Evolutionary conservation across 2,888 invertebrate species (phyloP), one percentile per base, ranked within the genome.

Genomic region (Spatulosminthurus flaviceps): DNA sequence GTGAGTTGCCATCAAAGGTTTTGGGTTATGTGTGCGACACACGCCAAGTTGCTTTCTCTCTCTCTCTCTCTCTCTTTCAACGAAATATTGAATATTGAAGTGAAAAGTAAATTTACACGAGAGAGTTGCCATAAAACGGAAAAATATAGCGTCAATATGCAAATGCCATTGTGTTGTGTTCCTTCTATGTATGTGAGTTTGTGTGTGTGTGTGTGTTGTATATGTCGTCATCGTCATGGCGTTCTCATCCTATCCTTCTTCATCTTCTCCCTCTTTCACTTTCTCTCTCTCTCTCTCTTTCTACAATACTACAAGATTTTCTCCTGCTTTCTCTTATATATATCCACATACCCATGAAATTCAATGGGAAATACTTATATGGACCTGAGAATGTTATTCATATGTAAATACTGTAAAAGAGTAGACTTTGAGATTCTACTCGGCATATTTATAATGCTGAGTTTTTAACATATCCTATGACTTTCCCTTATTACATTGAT

Each of bases 81-180:
- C n/a, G 22, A 71, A 73, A 73, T 73, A 73, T 73, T 73, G 73
- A 73, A 73, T 60, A 73, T 60, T 73, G 51, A 73, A 73, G 73
- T 73, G 73, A 73, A 72, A 73, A 73, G 73, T 73, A 73, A 73
- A 73, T 73, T 73, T 73, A 73, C 73, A 28, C 24, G 72, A 43
- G 43, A 22, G 73, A 73, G 29, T 73, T 73, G 73, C n/a, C 51
- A 28, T 73, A 28, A 73, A 21, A 43, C 42, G 28, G 26, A 26
- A 73, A 60, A 51, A 60, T 26, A 73, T 28, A 26, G 16, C 22
- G 42, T 71, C 71, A 71, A 71, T 71, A 71, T 71, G 71, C 71
- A 71, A 71, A 71, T 71, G 42, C 42, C 42, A 22, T 71, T 42
- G 41, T 42, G 41, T 70, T 34, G n/a, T 29, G 24, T 7, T 41